A percentile compares a stretch with the other conserved stretches of the same genome.
Conservation (phyloP, 2,113 vertebrate species). For the Datnioides undecimradiatus region DNA sequence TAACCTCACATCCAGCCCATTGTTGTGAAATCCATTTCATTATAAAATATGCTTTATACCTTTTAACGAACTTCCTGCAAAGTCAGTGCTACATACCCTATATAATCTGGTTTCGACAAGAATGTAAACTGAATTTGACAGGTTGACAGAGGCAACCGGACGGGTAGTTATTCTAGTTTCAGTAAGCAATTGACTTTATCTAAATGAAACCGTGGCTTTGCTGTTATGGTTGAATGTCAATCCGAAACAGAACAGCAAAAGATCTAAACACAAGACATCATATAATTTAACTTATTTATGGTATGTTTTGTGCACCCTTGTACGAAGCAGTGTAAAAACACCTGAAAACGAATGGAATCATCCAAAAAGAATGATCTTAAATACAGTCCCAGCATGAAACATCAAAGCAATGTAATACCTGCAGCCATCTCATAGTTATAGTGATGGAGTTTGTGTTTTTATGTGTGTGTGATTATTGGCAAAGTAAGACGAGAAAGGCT, state of each 20-base stretch:
- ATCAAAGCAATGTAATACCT: not conserved
- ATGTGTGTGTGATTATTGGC: not conserved
- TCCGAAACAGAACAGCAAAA: not conserved
- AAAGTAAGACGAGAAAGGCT: not conserved
- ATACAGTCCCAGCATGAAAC: not conserved
- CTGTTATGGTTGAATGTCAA: slow-evolving; percentile 20
- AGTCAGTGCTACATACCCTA: too few species aligned
- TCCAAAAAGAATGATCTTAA: not conserved
- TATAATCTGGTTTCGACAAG: too few species aligned
- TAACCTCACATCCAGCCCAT: too few species aligned
- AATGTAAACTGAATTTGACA: too few species aligned
- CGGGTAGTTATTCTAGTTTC: too few species aligned
- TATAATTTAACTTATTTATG: not conserved
- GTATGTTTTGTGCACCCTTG: not conserved
- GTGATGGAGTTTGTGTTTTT: not conserved
- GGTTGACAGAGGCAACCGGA: too few species aligned
- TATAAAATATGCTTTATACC: too few species aligned
- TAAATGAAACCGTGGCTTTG: not conserved
- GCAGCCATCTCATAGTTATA: not conserved
- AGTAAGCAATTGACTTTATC: not conserved
- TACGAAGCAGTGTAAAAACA: not conserved
- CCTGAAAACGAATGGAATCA: too few species aligned
- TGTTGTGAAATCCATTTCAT: too few species aligned
- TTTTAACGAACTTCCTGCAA: too few species aligned
- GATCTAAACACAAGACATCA: not conserved